Evolutionary conservation across 1,140 invertebrate genomes (phyloP).

Genomic region (Macrostomum lignano): DNA sequence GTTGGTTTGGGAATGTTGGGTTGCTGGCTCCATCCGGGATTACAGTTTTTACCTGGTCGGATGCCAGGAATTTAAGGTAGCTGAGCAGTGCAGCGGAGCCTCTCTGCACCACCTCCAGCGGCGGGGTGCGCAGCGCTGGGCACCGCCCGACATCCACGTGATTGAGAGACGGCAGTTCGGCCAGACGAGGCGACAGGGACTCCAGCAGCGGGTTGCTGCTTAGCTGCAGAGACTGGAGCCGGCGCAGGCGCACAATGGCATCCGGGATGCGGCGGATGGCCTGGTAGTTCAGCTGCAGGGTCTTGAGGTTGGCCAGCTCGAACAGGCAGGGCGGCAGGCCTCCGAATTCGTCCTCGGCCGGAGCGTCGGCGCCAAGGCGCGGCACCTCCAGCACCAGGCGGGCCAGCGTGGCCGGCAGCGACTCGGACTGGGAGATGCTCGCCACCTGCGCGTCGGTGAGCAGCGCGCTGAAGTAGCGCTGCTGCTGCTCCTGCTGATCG

Average conservation of each 20-base stretch:
- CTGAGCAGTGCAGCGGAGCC: conserved; percentile 15
- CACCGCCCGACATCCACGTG: neutral
- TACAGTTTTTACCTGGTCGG: no score
- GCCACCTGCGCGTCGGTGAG: no score
- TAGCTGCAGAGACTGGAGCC: conserved; percentile 11
- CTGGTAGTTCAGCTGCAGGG: conserved; percentile 12
- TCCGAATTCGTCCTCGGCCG: no score
- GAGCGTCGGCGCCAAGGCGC: no score
- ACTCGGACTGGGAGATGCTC: no score
- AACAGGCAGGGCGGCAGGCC: conserved; percentile 12
- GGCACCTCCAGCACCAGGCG: no score
- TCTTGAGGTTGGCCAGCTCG: conserved; percentile 10
- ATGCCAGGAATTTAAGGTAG: conserved; percentile 17
- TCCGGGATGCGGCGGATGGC: conserved; percentile 11
- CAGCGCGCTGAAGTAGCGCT: no score
- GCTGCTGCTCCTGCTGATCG: no score
- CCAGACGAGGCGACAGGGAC: conserved; percentile 3
- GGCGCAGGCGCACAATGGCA: conserved; percentile 10
- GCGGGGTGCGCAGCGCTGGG: conserved; percentile 15
- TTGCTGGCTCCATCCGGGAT: no score
- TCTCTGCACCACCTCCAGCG: conserved; percentile 18
- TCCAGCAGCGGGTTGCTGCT: conserved; percentile 12
- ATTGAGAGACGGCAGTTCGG: neutral
- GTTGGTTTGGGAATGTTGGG: no score
- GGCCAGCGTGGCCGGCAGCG: no score